Base-by-base conservation (phyloP, 1,140 invertebrate genomes). In the Diplogasteroides magnus region DNA sequence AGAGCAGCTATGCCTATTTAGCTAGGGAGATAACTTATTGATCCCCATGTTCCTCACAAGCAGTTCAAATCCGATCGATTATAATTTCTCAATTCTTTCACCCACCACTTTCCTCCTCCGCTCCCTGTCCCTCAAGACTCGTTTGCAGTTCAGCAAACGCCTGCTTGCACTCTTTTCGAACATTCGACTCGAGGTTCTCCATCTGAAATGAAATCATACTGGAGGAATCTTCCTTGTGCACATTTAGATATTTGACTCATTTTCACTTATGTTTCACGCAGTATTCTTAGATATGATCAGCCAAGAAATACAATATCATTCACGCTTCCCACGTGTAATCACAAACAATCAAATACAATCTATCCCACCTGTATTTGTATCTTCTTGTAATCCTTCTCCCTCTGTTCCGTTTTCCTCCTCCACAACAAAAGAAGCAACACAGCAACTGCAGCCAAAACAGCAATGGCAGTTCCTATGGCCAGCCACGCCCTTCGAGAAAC, bases 131-230 rank as follows among this genome's bases (percentile, higher is more conserved):
- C 19, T 48, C 37, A 48, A 99, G 97, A 85, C 98, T 95, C 1
- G 95, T 99, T 86, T 98, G 96, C 19, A 99, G 86, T 85, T 98
- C 96, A 23, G 94, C 94, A 88, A 98, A 98, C 1, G 95, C 96
- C 88, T 82, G 90, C 85, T 97, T 97, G 83, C 95, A 98, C 84
- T 98, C 96, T 76, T 93, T 91, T 61, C 95, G 87, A 0, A 98
- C 94, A 83, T 96, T 97, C 80, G 92, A 95, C 83, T 98, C 95
- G 58, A 98, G 85, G n/a, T 93, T 97, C 77, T 98, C 95, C 91
- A 98, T 96, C 85, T 98, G 94, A 77, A 97, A 14, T 74, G 69
- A n/a, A n/a, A n/a, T n/a, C n/a, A n/a, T n/a, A n/a, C n/a, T n/a
- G n/a, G n/a, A n/a, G n/a, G n/a, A n/a, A n/a, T n/a, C n/a, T n/a